A percentile compares a stretch with the other conserved stretches of the same genome.
Conservation (phyloP, 30 jellyfish, hydroid and myxozoan genomes). For the Aurelia sp. region DNA sequence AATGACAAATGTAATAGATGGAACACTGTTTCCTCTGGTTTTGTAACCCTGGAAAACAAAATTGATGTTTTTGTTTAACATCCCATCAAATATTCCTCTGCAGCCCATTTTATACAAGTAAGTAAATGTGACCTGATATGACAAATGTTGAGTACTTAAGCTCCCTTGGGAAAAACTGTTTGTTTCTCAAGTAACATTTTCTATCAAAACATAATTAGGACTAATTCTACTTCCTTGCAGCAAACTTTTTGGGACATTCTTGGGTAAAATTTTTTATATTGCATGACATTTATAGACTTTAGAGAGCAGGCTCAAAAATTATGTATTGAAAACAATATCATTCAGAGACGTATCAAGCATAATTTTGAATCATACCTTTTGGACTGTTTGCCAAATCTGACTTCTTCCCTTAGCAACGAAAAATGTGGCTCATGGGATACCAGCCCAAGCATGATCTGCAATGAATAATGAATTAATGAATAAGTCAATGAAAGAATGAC, state of each 20-base stretch:
- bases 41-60: slow-evolving; percentile 36
- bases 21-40: slow-evolving; percentile 89
- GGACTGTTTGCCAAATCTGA: slow-evolving; percentile 91
- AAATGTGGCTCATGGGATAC: slow-evolving; percentile 95
- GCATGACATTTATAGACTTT: too few relatives aligned
- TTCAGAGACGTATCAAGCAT: not conserved
- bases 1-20: slow-evolving; percentile 91
- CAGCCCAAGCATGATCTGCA: slow-evolving; percentile 88
- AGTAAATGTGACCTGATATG: too few relatives aligned
- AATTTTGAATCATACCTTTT: slow-evolving; percentile 28
- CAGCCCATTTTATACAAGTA: too few relatives aligned
- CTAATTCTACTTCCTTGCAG: too few relatives aligned
- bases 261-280: too few relatives aligned
- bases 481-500: not conserved
- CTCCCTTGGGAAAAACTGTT: too few relatives aligned
- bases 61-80: not conserved
- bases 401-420: slow-evolving; percentile 96
- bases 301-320: too few relatives aligned
- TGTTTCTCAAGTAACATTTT: too few relatives aligned
- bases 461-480: not conserved
- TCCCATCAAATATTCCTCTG: too few relatives aligned
- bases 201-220: too few relatives aligned
- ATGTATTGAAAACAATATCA: not conserved
- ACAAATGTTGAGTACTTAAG: too few relatives aligned
- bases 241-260: too few relatives aligned